These are phyloP conservation scores for Podarcis lilfordi DNA, from an alignment of 2,797 vertebrate species.

Conservation along the genomic window DNA sequence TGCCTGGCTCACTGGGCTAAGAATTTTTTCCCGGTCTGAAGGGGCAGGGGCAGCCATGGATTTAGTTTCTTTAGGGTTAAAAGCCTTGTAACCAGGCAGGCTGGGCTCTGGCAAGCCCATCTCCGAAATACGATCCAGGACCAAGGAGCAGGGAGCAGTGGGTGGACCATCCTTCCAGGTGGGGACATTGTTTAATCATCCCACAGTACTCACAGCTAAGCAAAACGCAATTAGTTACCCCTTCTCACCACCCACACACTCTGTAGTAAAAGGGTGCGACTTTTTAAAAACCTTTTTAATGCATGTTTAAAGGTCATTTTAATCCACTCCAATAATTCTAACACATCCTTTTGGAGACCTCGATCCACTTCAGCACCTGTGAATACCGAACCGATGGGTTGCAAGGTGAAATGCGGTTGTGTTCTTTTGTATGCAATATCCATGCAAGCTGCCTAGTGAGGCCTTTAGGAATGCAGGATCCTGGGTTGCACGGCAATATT, in stretches of 20 bases:
- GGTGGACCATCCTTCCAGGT: not conserved
- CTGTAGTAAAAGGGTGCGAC: not conserved
- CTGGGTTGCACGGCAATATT: not conserved
- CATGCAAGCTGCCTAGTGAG: too few relatives aligned
- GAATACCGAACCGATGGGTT: not conserved
- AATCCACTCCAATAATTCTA: not conserved
- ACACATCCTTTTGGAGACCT: not conserved
- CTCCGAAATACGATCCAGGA: not conserved
- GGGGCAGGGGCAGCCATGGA: not conserved
- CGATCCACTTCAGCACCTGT: not conserved
- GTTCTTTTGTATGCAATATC: not conserved
- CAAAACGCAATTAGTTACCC: not conserved
- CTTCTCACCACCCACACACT: not conserved
- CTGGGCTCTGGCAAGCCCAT: not conserved
- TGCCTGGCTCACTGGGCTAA: not conserved
- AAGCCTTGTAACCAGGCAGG: not conserved
- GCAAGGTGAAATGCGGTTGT: not conserved
- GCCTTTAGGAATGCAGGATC: not conserved
- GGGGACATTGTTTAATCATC: not conserved
- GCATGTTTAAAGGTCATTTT: not conserved
- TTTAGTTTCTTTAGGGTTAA: not conserved
- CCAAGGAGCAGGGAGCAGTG: not conserved
- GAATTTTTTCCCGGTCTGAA: not conserved
- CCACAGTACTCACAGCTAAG: not conserved
- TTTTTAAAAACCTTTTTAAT: not conserved